phyloP scores from a whole-genome alignment of 2,888 invertebrate species.

The Oligia latruncula region DNA sequence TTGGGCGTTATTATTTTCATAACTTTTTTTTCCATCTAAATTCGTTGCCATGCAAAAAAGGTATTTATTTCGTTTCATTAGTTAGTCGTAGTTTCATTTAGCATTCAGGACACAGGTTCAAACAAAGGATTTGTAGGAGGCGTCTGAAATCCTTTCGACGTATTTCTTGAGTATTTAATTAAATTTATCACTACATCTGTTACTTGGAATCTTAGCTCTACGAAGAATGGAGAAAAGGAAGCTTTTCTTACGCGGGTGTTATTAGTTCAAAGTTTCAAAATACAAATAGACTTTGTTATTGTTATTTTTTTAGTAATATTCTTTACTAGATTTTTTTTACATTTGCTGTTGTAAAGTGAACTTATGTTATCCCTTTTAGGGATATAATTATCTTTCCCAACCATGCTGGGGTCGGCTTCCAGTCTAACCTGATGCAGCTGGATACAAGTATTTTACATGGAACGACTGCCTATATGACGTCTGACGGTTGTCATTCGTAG shows the following conservation, averaged over 20 bases:
- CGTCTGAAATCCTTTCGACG: conserved; percentile 23
- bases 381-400: too few species aligned
- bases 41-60: not conserved
- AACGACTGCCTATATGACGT: too few species aligned
- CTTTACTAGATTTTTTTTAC: too few species aligned
- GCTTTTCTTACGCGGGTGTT: not conserved
- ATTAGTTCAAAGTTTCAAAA: conserved; percentile 9
- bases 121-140: conserved; percentile 40
- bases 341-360: not conserved
- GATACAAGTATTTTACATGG: too few species aligned
- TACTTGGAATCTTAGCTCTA: conserved; percentile 26
- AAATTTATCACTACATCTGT: conserved; percentile 47
- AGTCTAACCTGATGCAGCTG: too few species aligned
- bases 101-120: conserved; percentile 34
- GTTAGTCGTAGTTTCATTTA: conserved; percentile 30
- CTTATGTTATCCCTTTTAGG: not conserved
- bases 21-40: not conserved
- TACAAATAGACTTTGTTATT: not conserved
- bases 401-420: too few species aligned
- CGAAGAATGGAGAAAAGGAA: conserved; percentile 19
- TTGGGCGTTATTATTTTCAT: not conserved
- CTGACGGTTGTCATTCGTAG: too few species aligned
- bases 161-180: conserved; percentile 39
- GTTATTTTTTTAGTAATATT: not conserved
- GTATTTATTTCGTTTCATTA: not conserved